phyloP scores from a whole-genome alignment of 2,113 vertebrate genomes.

The Ammodytes marinus region DNA sequence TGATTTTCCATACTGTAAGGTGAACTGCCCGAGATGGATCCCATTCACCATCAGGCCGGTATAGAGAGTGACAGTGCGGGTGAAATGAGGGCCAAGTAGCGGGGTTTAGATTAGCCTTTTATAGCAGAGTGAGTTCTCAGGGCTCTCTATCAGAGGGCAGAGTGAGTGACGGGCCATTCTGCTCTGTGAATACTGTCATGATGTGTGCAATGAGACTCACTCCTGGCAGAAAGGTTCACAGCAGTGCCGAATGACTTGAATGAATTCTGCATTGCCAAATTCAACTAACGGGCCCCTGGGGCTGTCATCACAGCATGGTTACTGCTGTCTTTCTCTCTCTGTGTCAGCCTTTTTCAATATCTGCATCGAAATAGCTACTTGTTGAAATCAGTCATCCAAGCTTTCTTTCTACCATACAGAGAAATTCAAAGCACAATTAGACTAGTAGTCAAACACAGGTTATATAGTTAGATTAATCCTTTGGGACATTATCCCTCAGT shows the following conservation, averaged over 20 bases:
- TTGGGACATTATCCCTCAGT: neutral
- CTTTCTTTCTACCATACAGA: constrained; percentile 17
- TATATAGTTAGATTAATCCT: constrained; percentile 20
- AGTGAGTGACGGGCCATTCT: constrained; percentile 76
- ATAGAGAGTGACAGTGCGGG: constrained; percentile 46
- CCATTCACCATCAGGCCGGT: constrained; percentile 39
- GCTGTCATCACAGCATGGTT: constrained; percentile 51
- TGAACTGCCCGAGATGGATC: constrained; percentile 58
- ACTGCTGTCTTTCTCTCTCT: neutral
- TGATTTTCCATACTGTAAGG: constrained; percentile 77
- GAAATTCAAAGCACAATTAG: constrained; percentile 27
- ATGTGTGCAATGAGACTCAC: constrained; percentile 75
- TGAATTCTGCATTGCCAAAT: constrained; percentile 34
- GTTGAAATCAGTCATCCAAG: constrained; percentile 11
- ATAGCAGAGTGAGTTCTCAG: constrained; percentile 68
- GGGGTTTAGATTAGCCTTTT: constrained; percentile 68
- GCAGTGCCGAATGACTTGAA: constrained; percentile 56
- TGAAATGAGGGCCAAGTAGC: constrained; percentile 45
- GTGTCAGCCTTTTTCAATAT: too few relatives aligned
- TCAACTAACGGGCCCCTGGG: constrained; percentile 50
- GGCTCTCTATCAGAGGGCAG: constrained; percentile 54
- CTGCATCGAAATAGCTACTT: constrained; percentile 55
- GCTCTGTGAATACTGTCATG: constrained; percentile 75
- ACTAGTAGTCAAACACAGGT: constrained; percentile 5
- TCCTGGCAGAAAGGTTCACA: constrained; percentile 67